These are phyloP conservation scores for Danionella cerebrum DNA, from an alignment of 2,113 vertebrate species.

Conservation along the genomic window DNA sequence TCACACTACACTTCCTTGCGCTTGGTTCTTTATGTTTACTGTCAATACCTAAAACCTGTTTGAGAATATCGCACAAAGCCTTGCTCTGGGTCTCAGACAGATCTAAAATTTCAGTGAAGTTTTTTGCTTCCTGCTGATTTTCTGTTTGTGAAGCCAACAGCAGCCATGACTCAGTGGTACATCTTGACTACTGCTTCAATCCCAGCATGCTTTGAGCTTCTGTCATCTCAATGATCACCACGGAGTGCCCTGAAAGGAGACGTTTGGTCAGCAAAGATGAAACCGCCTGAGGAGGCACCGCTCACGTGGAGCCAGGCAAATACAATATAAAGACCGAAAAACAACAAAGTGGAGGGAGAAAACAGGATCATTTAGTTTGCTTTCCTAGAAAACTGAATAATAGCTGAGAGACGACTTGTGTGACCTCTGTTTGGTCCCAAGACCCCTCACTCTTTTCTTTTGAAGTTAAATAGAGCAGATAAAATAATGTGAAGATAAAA, in stretches of 20 bases:
- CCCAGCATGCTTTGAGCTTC: neutral
- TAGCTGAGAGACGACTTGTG: neutral
- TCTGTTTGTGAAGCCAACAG: neutral
- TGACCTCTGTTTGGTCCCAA: neutral
- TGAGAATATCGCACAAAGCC: neutral
- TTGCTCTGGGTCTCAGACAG: neutral
- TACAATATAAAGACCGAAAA: neutral
- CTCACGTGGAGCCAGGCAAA: neutral
- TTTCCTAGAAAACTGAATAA: neutral
- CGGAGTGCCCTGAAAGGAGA: constrained; percentile 6
- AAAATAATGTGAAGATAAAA: neutral
- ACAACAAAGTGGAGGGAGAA: neutral
- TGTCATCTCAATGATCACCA: neutral
- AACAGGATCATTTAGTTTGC: constrained; percentile 3
- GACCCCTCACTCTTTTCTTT: neutral
- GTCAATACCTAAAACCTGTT: too few relatives aligned
- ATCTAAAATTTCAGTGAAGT: neutral
- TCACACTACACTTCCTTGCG: too few relatives aligned
- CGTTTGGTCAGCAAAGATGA: neutral
- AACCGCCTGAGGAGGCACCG: neutral
- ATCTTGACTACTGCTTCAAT: neutral
- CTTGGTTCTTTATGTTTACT: too few relatives aligned
- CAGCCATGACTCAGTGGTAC: neutral
- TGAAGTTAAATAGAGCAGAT: too few relatives aligned
- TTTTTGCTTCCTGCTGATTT: neutral